These are phyloP conservation scores for Amiota mariae DNA, from an alignment of 2,888 invertebrate species.

Conservation along the genomic window DNA sequence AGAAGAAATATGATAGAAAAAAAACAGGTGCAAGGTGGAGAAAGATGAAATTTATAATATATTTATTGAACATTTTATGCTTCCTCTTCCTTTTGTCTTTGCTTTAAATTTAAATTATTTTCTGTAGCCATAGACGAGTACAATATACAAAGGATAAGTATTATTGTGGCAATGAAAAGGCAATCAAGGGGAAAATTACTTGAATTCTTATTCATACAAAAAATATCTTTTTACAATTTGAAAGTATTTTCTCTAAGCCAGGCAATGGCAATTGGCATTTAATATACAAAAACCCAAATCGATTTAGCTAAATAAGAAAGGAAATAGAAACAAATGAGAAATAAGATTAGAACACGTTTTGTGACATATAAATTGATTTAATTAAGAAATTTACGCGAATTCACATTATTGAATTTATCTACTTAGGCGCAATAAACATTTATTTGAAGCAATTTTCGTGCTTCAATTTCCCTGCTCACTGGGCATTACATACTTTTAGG, in stretches of 20 bases:
- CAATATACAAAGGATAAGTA: too few relatives aligned
- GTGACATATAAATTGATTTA: constrained; percentile 41
- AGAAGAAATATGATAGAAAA: too few relatives aligned
- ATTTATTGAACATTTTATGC: neutral
- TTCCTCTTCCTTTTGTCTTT: neutral
- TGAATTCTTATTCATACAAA: too few relatives aligned
- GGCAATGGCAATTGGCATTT: neutral
- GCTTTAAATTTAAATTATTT: neutral
- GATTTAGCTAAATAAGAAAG: constrained; percentile 8
- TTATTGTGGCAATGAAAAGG: too few relatives aligned
- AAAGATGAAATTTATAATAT: too few relatives aligned
- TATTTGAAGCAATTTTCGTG: constrained; percentile 44
- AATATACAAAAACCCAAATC: neutral
- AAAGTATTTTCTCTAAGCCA: too few relatives aligned
- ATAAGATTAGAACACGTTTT: constrained; percentile 2
- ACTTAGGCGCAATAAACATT: constrained; percentile 56
- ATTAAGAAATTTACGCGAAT: constrained; percentile 46
- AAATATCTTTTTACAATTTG: too few relatives aligned
- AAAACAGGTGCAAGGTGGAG: too few relatives aligned
- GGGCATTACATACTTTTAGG: too few relatives aligned
- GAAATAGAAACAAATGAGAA: constrained; percentile 33
- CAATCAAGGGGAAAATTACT: too few relatives aligned
- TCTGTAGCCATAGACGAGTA: too few relatives aligned
- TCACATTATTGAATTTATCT: constrained; percentile 53
- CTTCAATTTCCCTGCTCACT: too few relatives aligned